Evolutionary conservation across 2,113 vertebrate genomes (phyloP).

Genomic region (Albula goreensis): DNA sequence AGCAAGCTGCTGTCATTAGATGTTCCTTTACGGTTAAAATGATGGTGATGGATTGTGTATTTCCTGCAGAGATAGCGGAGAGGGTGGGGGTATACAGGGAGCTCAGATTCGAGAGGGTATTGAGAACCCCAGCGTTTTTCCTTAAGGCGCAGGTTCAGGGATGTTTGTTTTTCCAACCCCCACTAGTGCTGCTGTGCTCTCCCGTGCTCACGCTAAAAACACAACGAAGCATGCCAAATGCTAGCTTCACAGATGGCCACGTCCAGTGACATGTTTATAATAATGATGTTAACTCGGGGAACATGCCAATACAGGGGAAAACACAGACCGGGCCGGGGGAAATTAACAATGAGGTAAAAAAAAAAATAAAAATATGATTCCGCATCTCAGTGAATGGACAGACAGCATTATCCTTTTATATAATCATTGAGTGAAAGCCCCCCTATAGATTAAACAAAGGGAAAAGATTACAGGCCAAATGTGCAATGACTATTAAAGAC

Average conservation of each 20-base stretch:
- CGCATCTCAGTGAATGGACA: background rate
- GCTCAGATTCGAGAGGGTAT: background rate
- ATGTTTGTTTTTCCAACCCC: background rate
- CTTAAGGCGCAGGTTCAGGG: background rate
- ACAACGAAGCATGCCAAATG: background rate
- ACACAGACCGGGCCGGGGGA: background rate
- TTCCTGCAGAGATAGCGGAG: background rate
- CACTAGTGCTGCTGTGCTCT: background rate
- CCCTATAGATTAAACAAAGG: conserved; percentile 10
- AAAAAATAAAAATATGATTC: no score
- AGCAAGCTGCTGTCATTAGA: background rate
- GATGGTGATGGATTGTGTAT: background rate
- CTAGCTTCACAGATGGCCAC: background rate
- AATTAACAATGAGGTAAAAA: background rate
- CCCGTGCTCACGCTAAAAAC: background rate
- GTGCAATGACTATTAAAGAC: conserved; percentile 9
- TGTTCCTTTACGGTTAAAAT: background rate
- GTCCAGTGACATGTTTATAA: background rate
- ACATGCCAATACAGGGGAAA: background rate
- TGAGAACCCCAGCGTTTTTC: background rate
- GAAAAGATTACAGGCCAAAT: conserved; percentile 7
- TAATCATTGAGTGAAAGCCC: background rate
- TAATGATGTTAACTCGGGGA: background rate
- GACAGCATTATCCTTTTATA: conserved; percentile 1
- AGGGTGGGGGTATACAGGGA: background rate